phyloP scores from a whole-genome alignment of 2,797 vertebrate genomes.

The Amazona ochrocephala region DNA sequence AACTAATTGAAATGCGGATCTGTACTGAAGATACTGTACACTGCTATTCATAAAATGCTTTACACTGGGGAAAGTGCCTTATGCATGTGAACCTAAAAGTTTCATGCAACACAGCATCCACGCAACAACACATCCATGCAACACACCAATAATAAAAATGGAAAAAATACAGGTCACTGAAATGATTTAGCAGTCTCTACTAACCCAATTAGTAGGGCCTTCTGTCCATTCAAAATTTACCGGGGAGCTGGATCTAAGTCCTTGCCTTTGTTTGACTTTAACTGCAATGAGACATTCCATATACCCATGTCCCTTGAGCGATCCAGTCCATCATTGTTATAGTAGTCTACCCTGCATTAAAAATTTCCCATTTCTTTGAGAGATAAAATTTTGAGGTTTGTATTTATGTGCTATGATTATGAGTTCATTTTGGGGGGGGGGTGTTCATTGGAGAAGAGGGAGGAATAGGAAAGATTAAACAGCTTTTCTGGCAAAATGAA shows the following conservation, averaged over 20 bases:
- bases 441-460: not conserved
- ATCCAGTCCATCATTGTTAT: not conserved
- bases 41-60: not conserved
- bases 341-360: not conserved
- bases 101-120: not conserved
- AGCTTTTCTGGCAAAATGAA: slow-evolving; percentile 18
- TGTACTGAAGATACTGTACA: not conserved
- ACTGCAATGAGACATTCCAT: not conserved
- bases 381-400: not conserved
- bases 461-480: slow-evolving; percentile 5
- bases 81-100: not conserved
- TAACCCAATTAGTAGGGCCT: not conserved
- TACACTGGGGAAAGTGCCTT: not conserved
- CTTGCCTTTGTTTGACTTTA: not conserved
- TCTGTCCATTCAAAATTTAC: not conserved
- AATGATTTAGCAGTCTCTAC: not conserved
- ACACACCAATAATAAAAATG: not conserved
- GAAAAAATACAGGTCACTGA: not conserved
- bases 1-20: not conserved
- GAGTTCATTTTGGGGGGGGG: not conserved
- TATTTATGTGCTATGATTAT: slow-evolving; percentile 13
- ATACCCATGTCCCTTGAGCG: not conserved
- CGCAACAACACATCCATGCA: not conserved
- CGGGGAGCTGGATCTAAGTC: not conserved
- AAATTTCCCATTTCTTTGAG: not conserved